Conservation (phyloP, 2,113 vertebrate genomes). For the Psittacus erithacus region DNA sequence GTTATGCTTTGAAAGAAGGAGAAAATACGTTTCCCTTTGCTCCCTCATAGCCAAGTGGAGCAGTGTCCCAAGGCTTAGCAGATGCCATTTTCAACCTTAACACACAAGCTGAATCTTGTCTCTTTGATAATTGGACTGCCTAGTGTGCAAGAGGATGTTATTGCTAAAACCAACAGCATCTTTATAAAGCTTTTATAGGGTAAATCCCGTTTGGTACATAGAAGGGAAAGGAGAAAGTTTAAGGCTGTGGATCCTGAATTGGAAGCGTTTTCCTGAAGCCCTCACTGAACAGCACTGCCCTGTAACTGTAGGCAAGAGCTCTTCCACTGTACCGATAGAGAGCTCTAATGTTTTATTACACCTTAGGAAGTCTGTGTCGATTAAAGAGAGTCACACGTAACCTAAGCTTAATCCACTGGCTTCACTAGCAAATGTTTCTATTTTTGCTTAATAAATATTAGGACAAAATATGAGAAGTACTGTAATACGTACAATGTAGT, state of each 20-base stretch:
- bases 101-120: neutral
- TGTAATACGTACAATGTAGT: neutral
- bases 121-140: neutral
- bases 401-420: neutral
- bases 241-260: neutral
- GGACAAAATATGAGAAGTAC: neutral
- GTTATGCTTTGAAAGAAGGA: neutral
- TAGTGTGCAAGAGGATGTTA: neutral
- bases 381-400: neutral
- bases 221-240: neutral
- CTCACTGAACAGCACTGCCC: neutral
- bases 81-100: neutral
- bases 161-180: neutral
- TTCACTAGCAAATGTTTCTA: neutral
- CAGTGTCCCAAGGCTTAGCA: neutral
- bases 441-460: neutral
- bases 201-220: neutral
- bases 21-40: neutral
- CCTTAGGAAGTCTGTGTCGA: neutral
- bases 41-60: neutral
- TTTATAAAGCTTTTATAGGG: neutral
- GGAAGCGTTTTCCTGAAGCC: neutral
- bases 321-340: neutral
- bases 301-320: neutral
- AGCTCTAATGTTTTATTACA: neutral